Percentiles rank a stretch among this genome's conserved stretches.
Evolutionary conservation across 2,888 invertebrate genomes (phyloP).

Genomic region (Volucella zonaria): DNA sequence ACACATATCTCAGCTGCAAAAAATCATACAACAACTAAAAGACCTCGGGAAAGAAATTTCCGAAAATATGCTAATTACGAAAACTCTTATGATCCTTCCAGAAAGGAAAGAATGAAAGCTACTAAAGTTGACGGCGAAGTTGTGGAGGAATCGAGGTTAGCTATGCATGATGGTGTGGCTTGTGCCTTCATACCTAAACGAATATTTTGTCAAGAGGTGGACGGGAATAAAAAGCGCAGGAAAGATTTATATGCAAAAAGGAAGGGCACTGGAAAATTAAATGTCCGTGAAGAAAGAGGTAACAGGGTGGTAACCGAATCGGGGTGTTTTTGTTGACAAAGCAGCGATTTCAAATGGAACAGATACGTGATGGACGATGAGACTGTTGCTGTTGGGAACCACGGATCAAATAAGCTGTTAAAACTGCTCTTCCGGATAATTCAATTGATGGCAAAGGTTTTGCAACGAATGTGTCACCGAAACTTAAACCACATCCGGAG

Average conservation of each 20-base stretch:
- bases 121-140: too few species aligned
- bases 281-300: constrained; percentile 35
- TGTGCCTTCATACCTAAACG: constrained; percentile 1
- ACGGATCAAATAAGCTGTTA: constrained; percentile 14
- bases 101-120: too few species aligned
- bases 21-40: constrained; percentile 61
- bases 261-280: constrained; percentile 63
- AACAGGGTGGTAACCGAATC: not conserved
- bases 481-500: constrained; percentile 67
- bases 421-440: constrained; percentile 13
- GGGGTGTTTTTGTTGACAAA: not conserved
- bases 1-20: constrained; percentile 68
- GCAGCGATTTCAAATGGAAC: not conserved
- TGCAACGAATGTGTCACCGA: constrained; percentile 74
- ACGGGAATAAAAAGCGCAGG: constrained; percentile 11
- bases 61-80: constrained; percentile 73
- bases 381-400: too few species aligned
- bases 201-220: not conserved
- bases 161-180: too few species aligned
- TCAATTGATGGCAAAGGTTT: not conserved
- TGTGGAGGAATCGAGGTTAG: constrained; percentile 73
- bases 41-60: constrained; percentile 70
- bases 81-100: constrained; percentile 75
- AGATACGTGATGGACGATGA: too few species aligned
- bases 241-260: constrained; percentile 71